Conservation (phyloP, 2,113 vertebrate species). For the Centrocercus urophasianus region DNA sequence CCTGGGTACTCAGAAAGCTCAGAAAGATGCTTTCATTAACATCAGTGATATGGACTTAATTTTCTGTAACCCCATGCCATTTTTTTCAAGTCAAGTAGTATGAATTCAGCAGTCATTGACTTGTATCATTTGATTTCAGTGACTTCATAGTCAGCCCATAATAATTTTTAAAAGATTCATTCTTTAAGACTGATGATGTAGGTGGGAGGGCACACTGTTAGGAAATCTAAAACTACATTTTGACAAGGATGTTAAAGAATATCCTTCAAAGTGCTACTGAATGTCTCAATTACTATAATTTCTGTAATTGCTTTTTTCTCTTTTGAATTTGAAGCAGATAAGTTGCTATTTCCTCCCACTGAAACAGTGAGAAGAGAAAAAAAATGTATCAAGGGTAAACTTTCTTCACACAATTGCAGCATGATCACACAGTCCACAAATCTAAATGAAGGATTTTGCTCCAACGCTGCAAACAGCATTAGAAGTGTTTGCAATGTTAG, state of each 20-base stretch:
- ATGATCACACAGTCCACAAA: not conserved
- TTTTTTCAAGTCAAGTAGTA: not conserved
- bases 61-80: not conserved
- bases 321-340: slow-evolving; percentile 20
- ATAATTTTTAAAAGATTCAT: not conserved
- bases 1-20: not conserved
- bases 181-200: not conserved
- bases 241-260: not conserved
- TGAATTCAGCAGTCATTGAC: not conserved
- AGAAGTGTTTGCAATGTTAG: not conserved
- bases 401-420: not conserved
- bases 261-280: slow-evolving; percentile 19
- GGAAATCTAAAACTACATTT: slow-evolving; percentile 13
- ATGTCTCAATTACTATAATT: slow-evolving; percentile 33
- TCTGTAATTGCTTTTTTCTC: slow-evolving; percentile 10
- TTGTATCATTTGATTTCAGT: slow-evolving; percentile 9
- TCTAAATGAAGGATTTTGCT: not conserved
- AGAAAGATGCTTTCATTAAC: not conserved
- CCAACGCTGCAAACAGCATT: not conserved
- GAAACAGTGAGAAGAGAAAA: not conserved
- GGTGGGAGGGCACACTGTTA: not conserved
- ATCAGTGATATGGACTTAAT: not conserved
- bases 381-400: not conserved
- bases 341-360: not conserved
- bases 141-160: not conserved